Percentiles rank a stretch among this genome's conserved stretches.
Conservation (phyloP, 2,888 invertebrate genomes). For the Phania funesta region DNA sequence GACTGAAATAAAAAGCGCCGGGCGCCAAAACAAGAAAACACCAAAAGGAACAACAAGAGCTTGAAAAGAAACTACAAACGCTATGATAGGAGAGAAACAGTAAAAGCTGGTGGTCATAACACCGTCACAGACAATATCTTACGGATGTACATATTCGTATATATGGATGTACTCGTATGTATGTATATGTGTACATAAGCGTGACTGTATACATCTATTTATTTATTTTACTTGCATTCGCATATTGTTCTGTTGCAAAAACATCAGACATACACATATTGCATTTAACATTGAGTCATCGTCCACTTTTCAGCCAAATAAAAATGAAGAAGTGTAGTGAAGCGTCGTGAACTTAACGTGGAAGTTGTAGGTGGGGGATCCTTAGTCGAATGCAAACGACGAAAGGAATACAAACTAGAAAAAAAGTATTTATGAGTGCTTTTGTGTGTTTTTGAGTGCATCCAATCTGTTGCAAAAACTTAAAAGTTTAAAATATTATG, state of each 20-base stretch:
- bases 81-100: slow-evolving; percentile 2
- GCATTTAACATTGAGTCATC: slow-evolving; percentile 39
- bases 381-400: not conserved
- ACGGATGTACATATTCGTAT: not conserved
- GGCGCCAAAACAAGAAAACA: slow-evolving; percentile 52
- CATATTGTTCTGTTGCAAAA: slow-evolving; percentile 29
- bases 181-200: not conserved
- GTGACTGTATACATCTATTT: slow-evolving; percentile 25
- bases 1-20: slow-evolving; percentile 46
- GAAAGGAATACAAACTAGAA: slow-evolving; percentile 22
- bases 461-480: not conserved
- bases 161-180: not conserved
- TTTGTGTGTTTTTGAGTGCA: not conserved
- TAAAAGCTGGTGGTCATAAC: slow-evolving; percentile 36
- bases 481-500: not conserved
- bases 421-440: not conserved
- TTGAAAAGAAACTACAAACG: slow-evolving; percentile 12
- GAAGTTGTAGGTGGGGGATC: slow-evolving; percentile 2
- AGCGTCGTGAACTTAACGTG: slow-evolving; percentile 1
- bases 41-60: slow-evolving; percentile 1
- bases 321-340: slow-evolving; percentile 6
- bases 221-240: no score
- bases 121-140: slow-evolving; percentile 30
- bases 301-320: slow-evolving; percentile 17
- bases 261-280: slow-evolving; percentile 34